Evolutionary conservation across 2,113 vertebrate species (phyloP), one percentile per base, ranked within the genome.

Genomic region (Leucosticte australis): DNA sequence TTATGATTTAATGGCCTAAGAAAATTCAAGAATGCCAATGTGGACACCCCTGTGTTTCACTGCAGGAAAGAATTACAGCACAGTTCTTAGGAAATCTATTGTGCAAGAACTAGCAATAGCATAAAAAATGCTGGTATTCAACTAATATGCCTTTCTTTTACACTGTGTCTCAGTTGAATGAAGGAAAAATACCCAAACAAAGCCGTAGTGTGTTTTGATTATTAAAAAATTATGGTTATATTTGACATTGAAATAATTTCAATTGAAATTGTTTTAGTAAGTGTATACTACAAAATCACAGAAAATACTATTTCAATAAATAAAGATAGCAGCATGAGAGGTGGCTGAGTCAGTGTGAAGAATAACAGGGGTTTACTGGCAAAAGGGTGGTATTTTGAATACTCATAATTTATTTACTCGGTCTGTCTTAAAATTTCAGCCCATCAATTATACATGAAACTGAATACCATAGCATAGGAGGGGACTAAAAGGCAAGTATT

Each of bases 371-470:
- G 53, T 90, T 96, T 96, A 83, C 91, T 84, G 90, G 87, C 47
- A 95, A 97, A 96, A 95, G 71, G 67, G 19, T 31, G n/a, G 39
- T 97, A 95, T 95, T 97, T 97, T 94, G 91, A 96, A 96, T 96
- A 83, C 83, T 97, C 93, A 97, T 97, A 63, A 97, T 97, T 98
- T 97, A 97, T 97, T 98, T 97, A 97, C 77, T 94, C 62, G 92
- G 92, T 68, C 69, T 91, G 70, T 97, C 94, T 97, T 94, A 97
- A 97, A 97, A 95, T 96, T 92, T 89, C 89, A 93, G 39, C 16
- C 75, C 27, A 90, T 97, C 89, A 96, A 94, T 97, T 98, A 95
- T 96, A 95, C 80, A 95, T 96, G 89, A 95, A 96, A 93, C 82
- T 88, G 96, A 97, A 91, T 96, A 76, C 69, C 67, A 46, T 60